These are phyloP conservation scores for Echinarachnius parma DNA, from an alignment of 53 echinoderm and acorn worm genomes.

Conservation along the genomic window DNA sequence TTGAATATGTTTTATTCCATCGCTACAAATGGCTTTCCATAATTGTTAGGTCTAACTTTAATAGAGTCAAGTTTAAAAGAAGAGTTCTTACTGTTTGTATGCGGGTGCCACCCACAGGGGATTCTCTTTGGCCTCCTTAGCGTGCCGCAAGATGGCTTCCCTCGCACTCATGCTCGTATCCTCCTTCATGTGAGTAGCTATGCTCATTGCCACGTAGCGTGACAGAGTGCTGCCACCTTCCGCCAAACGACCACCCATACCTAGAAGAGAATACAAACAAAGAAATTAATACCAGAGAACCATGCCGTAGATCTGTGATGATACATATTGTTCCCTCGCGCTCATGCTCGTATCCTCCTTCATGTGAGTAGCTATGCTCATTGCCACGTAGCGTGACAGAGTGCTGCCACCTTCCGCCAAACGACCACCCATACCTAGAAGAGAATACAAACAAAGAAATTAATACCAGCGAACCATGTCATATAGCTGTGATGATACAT, in stretches of 20 bases:
- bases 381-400: slow-evolving; percentile 84
- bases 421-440: slow-evolving; percentile 84
- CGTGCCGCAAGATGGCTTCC: slow-evolving; percentile 87
- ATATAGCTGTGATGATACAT: no score
- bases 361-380: slow-evolving; percentile 77
- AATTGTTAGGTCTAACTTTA: no score
- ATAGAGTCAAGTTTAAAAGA: no score
- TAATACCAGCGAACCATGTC: no score
- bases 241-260: slow-evolving; percentile 84
- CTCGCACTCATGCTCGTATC: slow-evolving; percentile 80
- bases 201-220: slow-evolving; percentile 84
- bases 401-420: slow-evolving; percentile 75
- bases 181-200: slow-evolving; percentile 77
- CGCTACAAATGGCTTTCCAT: no score
- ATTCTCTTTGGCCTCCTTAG: slow-evolving; percentile 81
- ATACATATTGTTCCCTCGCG: no score
- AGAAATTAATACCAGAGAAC: no score
- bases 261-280: slow-evolving; percentile 31
- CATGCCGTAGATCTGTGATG: no score
- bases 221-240: slow-evolving; percentile 75
- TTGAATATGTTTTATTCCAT: no score
- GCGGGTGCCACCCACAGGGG: slow-evolving; percentile 97
- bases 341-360: slow-evolving; percentile 76
- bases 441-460: neutral
- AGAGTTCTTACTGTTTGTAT: slow-evolving; percentile 71